phyloP scores from a whole-genome alignment of 2,113 vertebrate species.

The Vanacampus margaritifer region DNA sequence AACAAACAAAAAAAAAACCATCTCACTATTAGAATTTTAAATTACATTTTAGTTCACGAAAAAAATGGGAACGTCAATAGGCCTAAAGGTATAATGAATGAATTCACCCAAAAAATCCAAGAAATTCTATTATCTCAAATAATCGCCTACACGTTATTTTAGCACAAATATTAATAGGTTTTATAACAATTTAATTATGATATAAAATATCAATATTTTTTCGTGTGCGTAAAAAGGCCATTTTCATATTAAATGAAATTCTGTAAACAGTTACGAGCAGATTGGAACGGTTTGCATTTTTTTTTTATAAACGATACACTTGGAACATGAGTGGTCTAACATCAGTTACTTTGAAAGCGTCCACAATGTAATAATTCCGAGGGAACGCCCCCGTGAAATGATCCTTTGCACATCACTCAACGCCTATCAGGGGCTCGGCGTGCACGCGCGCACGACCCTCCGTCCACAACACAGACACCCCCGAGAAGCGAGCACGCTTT shows the following conservation, averaged over 20 bases:
- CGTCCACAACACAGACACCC: slow-evolving; percentile 62
- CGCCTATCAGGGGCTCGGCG: slow-evolving; percentile 47
- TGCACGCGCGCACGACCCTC: slow-evolving; percentile 19
- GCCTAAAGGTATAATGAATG: too few species aligned
- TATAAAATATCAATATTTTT: too few species aligned
- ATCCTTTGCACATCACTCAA: slow-evolving; percentile 35
- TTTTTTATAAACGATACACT: too few species aligned
- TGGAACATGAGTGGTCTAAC: slow-evolving; percentile 10
- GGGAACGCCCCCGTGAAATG: slow-evolving; percentile 75
- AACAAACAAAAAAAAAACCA: neutral
- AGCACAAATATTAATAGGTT: too few species aligned
- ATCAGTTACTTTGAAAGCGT: slow-evolving; percentile 40
- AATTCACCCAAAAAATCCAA: too few species aligned
- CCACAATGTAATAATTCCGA: slow-evolving; percentile 56
- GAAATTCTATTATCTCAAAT: too few species aligned
- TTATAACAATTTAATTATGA: too few species aligned
- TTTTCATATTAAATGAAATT: neutral
- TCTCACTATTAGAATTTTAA: neutral
- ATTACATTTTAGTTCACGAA: too few species aligned
- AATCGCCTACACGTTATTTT: too few species aligned
- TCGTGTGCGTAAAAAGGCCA: too few species aligned
- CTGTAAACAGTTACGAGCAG: neutral
- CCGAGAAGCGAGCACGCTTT: slow-evolving; percentile 73
- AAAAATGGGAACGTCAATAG: too few species aligned
- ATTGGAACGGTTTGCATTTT: neutral